phyloP scores from a whole-genome alignment of 1,140 invertebrate genomes.

The Drosophila busckii region DNA sequence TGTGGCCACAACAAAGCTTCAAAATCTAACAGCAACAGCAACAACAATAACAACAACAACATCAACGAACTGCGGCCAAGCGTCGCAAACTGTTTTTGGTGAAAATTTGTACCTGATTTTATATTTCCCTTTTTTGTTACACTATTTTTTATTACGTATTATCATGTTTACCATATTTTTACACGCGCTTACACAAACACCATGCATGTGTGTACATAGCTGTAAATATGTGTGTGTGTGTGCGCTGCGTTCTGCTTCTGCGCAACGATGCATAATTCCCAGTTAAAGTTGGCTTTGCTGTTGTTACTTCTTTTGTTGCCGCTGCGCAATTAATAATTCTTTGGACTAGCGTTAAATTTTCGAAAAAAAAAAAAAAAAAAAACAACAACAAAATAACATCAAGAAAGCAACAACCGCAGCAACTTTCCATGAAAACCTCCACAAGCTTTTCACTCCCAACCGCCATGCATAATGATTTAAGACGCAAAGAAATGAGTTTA shows the following conservation, averaged over 20 bases:
- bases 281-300: conserved; percentile 42
- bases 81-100: conserved; percentile 67
- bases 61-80: conserved; percentile 34
- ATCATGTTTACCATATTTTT: conserved; percentile 76
- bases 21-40: conserved; percentile 30
- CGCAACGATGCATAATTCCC: conserved; percentile 75
- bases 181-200: conserved; percentile 66
- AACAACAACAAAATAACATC: too few species aligned
- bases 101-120: conserved; percentile 76
- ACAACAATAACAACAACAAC: conserved; percentile 28
- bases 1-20: conserved; percentile 75
- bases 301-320: conserved; percentile 24
- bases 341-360: conserved; percentile 76
- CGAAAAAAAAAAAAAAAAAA: conserved; percentile 67
- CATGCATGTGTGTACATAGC: neutral
- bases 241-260: conserved; percentile 65
- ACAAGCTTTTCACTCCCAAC: conserved; percentile 52
- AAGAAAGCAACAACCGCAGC: conserved; percentile 54
- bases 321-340: conserved; percentile 76
- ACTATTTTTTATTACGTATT: conserved; percentile 72
- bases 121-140: conserved; percentile 70
- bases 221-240: conserved; percentile 9
- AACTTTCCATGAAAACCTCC: conserved; percentile 70
- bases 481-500: conserved; percentile 53
- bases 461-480: conserved; percentile 53